A percentile compares a stretch with the other conserved stretches of the same genome.
phyloP scores from a whole-genome alignment of 2,797 vertebrate species.

The Miichthys miiuy region DNA sequence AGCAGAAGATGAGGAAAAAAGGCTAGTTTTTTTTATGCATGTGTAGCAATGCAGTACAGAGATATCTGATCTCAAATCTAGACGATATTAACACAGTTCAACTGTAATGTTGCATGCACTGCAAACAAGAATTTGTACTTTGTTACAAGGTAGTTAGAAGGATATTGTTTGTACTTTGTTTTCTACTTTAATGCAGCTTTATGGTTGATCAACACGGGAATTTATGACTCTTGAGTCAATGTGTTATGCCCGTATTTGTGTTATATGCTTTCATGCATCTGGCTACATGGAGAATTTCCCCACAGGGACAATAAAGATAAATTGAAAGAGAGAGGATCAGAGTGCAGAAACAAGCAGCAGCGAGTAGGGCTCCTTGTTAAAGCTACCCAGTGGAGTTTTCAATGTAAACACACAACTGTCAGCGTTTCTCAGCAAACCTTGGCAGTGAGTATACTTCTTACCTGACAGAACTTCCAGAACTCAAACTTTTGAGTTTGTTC shows the following conservation, averaged over 20 bases:
- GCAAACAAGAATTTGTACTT: neutral
- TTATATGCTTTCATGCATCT: slow-evolving; percentile 47
- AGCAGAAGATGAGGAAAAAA: too few species aligned
- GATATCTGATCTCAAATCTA: slow-evolving; percentile 37
- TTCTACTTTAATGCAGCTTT: slow-evolving; percentile 9
- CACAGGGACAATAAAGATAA: slow-evolving; percentile 42
- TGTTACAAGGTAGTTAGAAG: neutral
- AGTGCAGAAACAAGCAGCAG: slow-evolving; percentile 26
- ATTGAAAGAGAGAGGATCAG: slow-evolving; percentile 49
- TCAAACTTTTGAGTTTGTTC: neutral
- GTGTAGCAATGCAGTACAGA: neutral
- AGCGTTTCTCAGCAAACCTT: neutral
- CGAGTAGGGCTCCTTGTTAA: slow-evolving; percentile 27
- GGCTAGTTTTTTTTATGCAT: slow-evolving; percentile 27
- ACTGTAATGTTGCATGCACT: neutral
- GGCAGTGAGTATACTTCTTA: neutral
- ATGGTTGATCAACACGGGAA: slow-evolving; percentile 14
- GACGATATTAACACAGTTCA: slow-evolving; percentile 24
- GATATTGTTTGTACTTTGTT: slow-evolving; percentile 1
- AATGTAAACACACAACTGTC: slow-evolving; percentile 31
- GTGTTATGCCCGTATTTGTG: slow-evolving; percentile 33
- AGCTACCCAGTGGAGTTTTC: slow-evolving; percentile 30
- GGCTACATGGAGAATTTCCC: slow-evolving; percentile 42
- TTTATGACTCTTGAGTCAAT: slow-evolving; percentile 25
- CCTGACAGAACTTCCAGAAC: neutral